Base-by-base conservation (phyloP, 2,797 vertebrate species). In the Distichodus sexfasciatus region DNA sequence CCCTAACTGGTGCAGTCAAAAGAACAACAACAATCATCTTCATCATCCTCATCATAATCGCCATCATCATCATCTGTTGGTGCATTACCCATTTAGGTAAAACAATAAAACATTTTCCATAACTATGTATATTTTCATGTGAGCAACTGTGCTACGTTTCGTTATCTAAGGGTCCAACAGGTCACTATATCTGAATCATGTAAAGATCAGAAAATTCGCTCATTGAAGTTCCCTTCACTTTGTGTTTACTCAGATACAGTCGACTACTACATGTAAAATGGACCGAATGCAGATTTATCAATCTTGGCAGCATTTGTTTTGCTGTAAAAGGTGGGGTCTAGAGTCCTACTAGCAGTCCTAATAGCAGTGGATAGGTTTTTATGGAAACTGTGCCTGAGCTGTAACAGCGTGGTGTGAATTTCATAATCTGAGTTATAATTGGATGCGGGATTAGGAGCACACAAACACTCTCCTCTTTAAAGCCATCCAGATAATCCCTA, bases 401-500 rank as follows among this genome's bases (percentile, higher is more conserved):
- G 28, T 29, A 29, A 36, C 53, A 36, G 21, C 54, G 17, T 35
- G 48, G 26, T 62, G 71, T 71, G 41, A 51, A 75, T 73, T 28
- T 74, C 31, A 28, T 90, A 87, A 90, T 88, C 88, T 68, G 35
- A 26, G 55, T 79, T 76, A 79, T 87, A 85, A 89, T 91, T 90
- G 88, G 90, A 88, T 88, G 76, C 74, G 63, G 84, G 88, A 82
- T 93, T 91, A 92, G 70, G 77, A 79, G 66, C 81, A 87, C 88
- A 89, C 87, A 85, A 84, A 85, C n/a, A n/a, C n/a, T n/a, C n/a
- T n/a, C 87, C 81, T 86, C 83, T 88, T 92, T 89, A 91, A 91
- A 92, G 82, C 85, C 82, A 82, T 85, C 88, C 82, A 44, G 54
- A 63, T 89, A 92, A 93, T 92, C 91, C 85, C 60, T 60, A 74